A percentile compares a stretch with the other conserved stretches of the same genome.
These are phyloP conservation scores for Phorcus lineatus DNA, from an alignment of 2,888 invertebrate species.

Conservation along the genomic window DNA sequence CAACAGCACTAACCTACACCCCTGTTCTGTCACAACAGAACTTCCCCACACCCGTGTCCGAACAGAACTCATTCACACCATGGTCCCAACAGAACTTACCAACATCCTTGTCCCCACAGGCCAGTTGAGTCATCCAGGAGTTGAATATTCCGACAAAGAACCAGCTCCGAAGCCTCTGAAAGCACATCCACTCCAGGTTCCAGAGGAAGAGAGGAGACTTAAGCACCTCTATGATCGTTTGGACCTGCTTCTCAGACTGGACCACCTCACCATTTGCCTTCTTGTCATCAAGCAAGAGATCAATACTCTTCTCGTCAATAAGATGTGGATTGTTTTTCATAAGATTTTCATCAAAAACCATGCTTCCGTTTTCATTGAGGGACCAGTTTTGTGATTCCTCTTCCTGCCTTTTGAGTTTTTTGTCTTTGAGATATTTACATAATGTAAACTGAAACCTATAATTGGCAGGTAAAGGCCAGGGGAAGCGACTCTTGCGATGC, in stretches of 20 bases:
- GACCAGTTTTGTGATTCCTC: background rate
- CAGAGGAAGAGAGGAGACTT: conserved; percentile 40
- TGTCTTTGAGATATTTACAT: conserved; percentile 25
- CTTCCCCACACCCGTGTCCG: background rate
- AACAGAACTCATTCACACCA: too few species aligned
- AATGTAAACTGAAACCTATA: conserved; percentile 26
- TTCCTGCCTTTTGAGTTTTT: background rate
- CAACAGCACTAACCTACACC: background rate
- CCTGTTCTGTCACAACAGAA: too few species aligned
- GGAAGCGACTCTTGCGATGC: conserved; percentile 39
- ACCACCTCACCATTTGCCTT: background rate
- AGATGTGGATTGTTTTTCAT: background rate
- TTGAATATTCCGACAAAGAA: conserved; percentile 52
- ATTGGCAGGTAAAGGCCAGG: conserved; percentile 38
- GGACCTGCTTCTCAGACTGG: background rate
- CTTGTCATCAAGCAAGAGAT: background rate
- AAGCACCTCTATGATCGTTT: conserved; percentile 27
- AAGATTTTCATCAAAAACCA: background rate
- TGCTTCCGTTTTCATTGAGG: background rate
- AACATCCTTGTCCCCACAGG: conserved; percentile 38
- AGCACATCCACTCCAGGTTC: conserved; percentile 48
- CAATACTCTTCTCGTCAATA: background rate
- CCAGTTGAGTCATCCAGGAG: conserved; percentile 42
- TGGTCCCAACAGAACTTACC: conserved; percentile 3
- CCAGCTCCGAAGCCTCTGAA: conserved; percentile 50